Conservation (phyloP, 2,888 invertebrate genomes). For the Deroplatys truncata region DNA sequence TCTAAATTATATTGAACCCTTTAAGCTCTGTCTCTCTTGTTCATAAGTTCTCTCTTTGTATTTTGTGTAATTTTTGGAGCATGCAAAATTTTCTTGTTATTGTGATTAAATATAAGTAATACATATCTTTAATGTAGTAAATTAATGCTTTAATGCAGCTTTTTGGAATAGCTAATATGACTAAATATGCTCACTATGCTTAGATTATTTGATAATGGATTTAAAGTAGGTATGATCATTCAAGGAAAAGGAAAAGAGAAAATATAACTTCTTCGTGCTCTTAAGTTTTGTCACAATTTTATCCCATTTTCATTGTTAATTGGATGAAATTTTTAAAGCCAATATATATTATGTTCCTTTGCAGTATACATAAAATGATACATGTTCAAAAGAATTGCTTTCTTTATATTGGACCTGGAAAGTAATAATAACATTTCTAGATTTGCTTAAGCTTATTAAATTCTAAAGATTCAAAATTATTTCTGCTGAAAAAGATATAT, state of each 20-base stretch:
- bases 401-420: background rate
- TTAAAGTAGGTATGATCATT: background rate
- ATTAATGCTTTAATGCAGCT: background rate
- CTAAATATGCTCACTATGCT: background rate
- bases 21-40: background rate
- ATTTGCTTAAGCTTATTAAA: background rate
- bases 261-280: background rate
- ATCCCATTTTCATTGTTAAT: background rate
- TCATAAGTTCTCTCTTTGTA: slow-evolving; percentile 5
- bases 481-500: background rate
- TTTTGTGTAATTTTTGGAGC: slow-evolving; percentile 18
- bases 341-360: no score
- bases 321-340: background rate
- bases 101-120: background rate
- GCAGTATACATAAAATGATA: background rate
- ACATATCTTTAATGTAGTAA: background rate
- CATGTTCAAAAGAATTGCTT: background rate
- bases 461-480: background rate
- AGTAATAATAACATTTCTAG: background rate
- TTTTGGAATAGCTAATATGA: background rate
- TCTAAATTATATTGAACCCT: background rate
- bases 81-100: slow-evolving; percentile 15
- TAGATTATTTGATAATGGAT: background rate
- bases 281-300: background rate
- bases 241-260: background rate